Conservation (phyloP, 2,888 invertebrate genomes). For the Lithophane leautieri region DNA sequence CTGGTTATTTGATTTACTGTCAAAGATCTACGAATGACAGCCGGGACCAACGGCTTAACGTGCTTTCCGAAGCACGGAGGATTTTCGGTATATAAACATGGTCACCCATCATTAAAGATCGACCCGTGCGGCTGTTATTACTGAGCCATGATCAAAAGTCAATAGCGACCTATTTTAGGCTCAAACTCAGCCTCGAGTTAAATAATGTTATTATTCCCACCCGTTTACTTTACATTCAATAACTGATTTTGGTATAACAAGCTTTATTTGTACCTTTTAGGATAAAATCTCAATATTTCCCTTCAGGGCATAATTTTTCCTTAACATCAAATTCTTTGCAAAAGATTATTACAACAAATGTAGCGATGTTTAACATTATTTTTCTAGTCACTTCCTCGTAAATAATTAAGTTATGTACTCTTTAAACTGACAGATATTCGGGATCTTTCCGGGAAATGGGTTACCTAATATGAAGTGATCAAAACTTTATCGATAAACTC, state of each 20-base stretch:
- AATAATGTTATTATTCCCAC: neutral
- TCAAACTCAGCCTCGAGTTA: neutral
- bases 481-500: conserved; percentile 50
- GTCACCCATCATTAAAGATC: neutral
- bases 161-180: neutral
- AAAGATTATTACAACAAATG: conserved; percentile 5
- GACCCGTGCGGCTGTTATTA: neutral
- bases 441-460: conserved; percentile 16
- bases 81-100: neutral
- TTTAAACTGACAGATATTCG: neutral
- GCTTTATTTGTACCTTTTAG: neutral
- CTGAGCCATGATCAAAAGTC: neutral
- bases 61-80: neutral
- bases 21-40: no score
- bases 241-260: neutral
- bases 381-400: conserved; percentile 17
- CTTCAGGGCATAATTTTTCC: conserved; percentile 8
- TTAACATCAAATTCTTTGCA: conserved; percentile 11
- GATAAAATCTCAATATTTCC: neutral
- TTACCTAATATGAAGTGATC: conserved; percentile 57
- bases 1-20: no score
- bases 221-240: neutral
- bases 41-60: no score
- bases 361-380: conserved; percentile 12
- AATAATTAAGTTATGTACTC: conserved; percentile 19